A percentile compares a stretch with the other conserved stretches of the same genome.
Evolutionary conservation across 2,888 invertebrate species (phyloP).

Genomic region (Diarsia brunnea): DNA sequence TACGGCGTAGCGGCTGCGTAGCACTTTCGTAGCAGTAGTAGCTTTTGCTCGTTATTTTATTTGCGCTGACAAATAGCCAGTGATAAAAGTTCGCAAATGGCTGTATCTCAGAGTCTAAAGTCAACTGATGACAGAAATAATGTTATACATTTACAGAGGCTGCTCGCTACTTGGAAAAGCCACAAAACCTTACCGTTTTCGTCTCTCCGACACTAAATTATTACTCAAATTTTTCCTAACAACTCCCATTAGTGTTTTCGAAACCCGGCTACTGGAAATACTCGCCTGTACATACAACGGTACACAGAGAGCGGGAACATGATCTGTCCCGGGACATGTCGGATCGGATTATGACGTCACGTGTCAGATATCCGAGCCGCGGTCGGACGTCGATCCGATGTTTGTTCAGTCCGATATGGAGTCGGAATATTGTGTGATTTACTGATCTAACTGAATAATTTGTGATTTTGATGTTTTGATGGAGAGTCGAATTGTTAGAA

Average conservation of each 20-base stretch:
- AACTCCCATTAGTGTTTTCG: not conserved
- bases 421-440: not conserved
- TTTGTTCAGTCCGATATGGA: constrained; percentile 6
- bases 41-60: constrained; percentile 24
- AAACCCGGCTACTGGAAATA: not conserved
- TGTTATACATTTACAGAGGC: not conserved
- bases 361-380: constrained; percentile 32
- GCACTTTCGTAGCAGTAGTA: constrained; percentile 21
- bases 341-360: constrained; percentile 52
- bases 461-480: not conserved
- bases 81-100: constrained; percentile 14
- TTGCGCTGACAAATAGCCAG: not conserved
- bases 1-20: constrained; percentile 47
- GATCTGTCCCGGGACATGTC: constrained; percentile 29
- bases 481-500: not conserved
- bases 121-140: constrained; percentile 15
- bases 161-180: not conserved
- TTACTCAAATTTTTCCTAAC: not conserved
- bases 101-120: constrained; percentile 8
- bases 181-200: not conserved
- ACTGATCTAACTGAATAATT: constrained; percentile 2
- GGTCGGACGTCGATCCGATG: constrained; percentile 16
- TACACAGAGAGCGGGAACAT: not conserved
- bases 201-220: not conserved
- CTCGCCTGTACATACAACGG: not conserved